Evolutionary conservation across 2,888 invertebrate genomes (phyloP).

Genomic region (Adelognathus sp.): DNA sequence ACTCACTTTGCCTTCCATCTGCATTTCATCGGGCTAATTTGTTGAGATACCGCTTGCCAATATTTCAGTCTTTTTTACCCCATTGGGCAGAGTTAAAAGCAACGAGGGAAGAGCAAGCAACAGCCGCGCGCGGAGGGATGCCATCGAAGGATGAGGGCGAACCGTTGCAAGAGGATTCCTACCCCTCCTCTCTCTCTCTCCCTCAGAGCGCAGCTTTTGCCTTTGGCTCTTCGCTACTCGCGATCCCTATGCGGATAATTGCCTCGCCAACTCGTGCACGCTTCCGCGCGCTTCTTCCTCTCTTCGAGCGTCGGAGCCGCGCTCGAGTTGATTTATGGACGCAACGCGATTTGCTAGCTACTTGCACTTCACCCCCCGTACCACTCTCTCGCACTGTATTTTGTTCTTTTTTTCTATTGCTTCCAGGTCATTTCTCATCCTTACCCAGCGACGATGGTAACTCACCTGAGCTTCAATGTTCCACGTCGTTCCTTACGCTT

Average conservation of each 20-base stretch:
- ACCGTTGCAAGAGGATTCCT: constrained; percentile 13
- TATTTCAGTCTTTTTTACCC: constrained; percentile 79
- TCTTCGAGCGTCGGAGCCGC: constrained; percentile 25
- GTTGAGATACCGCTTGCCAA: constrained; percentile 81
- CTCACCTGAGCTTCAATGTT: constrained; percentile 31
- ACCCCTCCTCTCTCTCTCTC: constrained; percentile 27
- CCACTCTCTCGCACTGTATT: constrained; percentile 4
- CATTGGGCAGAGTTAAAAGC: constrained; percentile 72
- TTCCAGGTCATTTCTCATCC: constrained; percentile 54
- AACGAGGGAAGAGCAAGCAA: constrained; percentile 2
- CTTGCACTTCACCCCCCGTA: constrained; percentile 40
- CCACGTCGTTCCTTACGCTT: background rate
- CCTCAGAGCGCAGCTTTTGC: constrained; percentile 16
- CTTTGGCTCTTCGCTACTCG: constrained; percentile 54
- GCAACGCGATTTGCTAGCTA: constrained; percentile 57
- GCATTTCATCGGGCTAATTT: constrained; percentile 80
- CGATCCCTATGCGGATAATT: constrained; percentile 77
- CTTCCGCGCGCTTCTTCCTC: constrained; percentile 51
- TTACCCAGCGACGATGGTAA: background rate
- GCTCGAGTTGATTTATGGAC: constrained; percentile 61
- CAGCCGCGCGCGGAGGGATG: background rate
- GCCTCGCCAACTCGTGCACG: constrained; percentile 70
- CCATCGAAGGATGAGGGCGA: constrained; percentile 41
- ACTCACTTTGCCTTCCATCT: constrained; percentile 71
- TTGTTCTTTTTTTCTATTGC: background rate